phyloP scores from a whole-genome alignment of 2,113 vertebrate species.

The Albula goreensis region DNA sequence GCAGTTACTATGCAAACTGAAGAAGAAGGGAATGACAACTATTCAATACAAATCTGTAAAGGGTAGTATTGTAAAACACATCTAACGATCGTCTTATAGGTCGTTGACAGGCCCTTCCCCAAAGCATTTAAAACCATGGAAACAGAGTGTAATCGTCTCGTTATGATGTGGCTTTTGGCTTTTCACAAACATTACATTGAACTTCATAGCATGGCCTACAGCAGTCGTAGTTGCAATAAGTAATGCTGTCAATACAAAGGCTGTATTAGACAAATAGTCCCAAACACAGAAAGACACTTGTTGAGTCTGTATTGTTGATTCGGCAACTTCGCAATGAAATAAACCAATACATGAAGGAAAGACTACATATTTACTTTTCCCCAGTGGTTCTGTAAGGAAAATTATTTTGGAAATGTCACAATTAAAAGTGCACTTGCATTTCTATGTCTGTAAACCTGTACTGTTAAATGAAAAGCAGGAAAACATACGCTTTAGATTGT shows the following conservation, averaged over 20 bases:
- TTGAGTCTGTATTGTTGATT: neutral
- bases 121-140: no score
- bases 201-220: neutral
- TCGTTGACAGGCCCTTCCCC: neutral
- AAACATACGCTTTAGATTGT: neutral
- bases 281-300: neutral
- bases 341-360: neutral
- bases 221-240: neutral
- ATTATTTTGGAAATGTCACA: neutral
- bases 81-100: neutral
- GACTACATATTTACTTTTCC: neutral
- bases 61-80: no score
- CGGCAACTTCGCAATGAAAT: neutral
- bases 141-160: no score
- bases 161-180: neutral
- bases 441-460: neutral
- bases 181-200: neutral
- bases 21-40: neutral
- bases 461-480: no score
- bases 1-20: neutral
- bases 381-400: neutral
- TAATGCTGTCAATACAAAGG: neutral
- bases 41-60: neutral
- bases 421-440: conserved; percentile 26
- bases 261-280: neutral